Percentiles rank a stretch among this genome's conserved stretches.
Evolutionary conservation across 2,113 vertebrate species (phyloP).

Genomic region (Brevimyrus niger): DNA sequence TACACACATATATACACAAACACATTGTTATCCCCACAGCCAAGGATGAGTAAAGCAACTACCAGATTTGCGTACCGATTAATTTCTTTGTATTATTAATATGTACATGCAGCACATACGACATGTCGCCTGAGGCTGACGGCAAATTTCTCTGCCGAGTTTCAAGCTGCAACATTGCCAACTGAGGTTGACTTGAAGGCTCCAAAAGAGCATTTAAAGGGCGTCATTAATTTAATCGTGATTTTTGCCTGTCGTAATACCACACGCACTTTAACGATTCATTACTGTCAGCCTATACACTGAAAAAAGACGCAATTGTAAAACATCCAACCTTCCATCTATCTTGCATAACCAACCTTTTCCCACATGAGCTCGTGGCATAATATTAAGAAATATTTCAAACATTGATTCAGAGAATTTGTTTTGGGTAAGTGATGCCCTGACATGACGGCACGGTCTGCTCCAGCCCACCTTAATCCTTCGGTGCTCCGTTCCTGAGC

Average conservation of each 20-base stretch:
- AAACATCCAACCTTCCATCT: neutral
- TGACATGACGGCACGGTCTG: neutral
- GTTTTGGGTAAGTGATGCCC: neutral
- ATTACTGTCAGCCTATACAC: neutral
- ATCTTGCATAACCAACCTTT: neutral
- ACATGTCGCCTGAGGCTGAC: neutral
- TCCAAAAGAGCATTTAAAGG: neutral
- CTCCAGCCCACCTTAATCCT: neutral
- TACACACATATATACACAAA: neutral
- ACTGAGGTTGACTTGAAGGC: neutral
- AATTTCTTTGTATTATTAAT: constrained; percentile 24
- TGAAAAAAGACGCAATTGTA: neutral
- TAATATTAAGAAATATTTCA: neutral
- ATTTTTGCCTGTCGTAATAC: neutral
- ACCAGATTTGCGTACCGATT: neutral
- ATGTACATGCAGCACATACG: neutral
- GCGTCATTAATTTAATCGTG: neutral
- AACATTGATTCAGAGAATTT: neutral
- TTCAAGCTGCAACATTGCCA: neutral
- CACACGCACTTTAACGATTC: neutral
- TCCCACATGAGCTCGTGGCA: neutral
- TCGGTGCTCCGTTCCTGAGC: neutral
- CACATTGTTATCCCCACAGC: neutral
- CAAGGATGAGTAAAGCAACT: neutral
- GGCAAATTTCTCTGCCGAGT: neutral